Conservation (phyloP, 2,888 invertebrate genomes). For the Drosophila tripunctata region DNA sequence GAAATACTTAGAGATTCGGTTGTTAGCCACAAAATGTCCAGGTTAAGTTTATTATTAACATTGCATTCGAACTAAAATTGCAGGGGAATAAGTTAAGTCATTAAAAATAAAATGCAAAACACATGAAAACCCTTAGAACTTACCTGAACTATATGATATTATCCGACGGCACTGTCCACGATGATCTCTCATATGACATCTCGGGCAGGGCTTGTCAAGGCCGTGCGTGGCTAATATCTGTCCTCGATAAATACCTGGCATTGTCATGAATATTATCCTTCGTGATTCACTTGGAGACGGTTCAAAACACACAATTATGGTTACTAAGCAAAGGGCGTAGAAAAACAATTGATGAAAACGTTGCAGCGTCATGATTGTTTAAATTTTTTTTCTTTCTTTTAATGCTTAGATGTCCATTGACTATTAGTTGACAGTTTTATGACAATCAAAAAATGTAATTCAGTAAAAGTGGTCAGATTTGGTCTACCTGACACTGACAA, state of each 20-base stretch:
- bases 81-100: too few species aligned
- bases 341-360: slow-evolving; percentile 51
- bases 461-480: background rate
- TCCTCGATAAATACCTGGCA: slow-evolving; percentile 62
- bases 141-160: slow-evolving; percentile 75
- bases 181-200: slow-evolving; percentile 82
- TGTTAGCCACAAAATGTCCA: too few species aligned
- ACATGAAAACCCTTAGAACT: too few species aligned
- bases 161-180: slow-evolving; percentile 80
- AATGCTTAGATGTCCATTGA: background rate
- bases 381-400: background rate
- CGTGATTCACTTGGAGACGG: slow-evolving; percentile 63
- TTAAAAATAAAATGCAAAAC: too few species aligned
- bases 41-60: too few species aligned
- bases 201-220: slow-evolving; percentile 74
- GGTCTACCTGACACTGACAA: slow-evolving; percentile 49
- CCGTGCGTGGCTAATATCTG: slow-evolving; percentile 74
- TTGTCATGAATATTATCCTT: slow-evolving; percentile 79
- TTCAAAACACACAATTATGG: slow-evolving; percentile 61
- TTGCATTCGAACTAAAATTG: too few species aligned
- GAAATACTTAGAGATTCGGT: too few species aligned
- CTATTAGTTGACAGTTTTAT: slow-evolving; percentile 24
- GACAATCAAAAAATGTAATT: slow-evolving; percentile 36
- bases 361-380: slow-evolving; percentile 34
- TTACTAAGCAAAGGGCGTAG: slow-evolving; percentile 55